Evolutionary conservation across 2,888 invertebrate genomes (phyloP), one percentile per base, ranked within the genome.

Genomic region (Tetropium fuscum): DNA sequence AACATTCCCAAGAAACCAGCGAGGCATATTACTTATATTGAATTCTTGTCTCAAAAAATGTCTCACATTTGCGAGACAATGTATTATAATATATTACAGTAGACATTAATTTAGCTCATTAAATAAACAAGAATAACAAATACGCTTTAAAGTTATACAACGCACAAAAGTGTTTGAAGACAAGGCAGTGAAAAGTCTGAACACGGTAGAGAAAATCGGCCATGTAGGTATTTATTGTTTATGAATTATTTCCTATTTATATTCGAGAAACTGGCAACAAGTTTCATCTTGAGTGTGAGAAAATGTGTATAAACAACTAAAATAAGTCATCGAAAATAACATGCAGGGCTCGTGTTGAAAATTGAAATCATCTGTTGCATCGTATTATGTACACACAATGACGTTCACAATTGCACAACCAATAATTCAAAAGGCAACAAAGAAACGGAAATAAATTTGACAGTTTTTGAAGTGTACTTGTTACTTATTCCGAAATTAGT

Each of bases 381-480:
- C 15, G 18, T 20, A 27, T 20, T 47, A 40, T 27, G 18, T 40
- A 8, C 11, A 10, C 19, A 15, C 25, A 40, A 38, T 51, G 40
- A 51, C 40, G 27, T 51, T 27, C 32, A 49, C 44, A 43, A 57
- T 61, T 63, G 63, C 57, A 56, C 45, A 61, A 58, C 48, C 48
- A 61, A 68, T 68, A 68, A 64, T 56, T 68, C 58, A 68, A 56
- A 43, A 41, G 7, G 13, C 51, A 56, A 67, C 68, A 72, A 72
- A 69, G 68, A 58, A 67, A 60, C 70, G 71, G 72, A 71, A 68
- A 63, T 60, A 61, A 66, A 62, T 63, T 40, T 67, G 68, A 66
- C 66, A 65, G 58, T 59, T 69, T 62, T 58, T 54, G 66, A 60
- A 64, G 54, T 19, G 58, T 66, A 68, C 64, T 66, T 63, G 66